A percentile compares a stretch with the other conserved stretches of the same genome.
Conservation (phyloP, 2,888 invertebrate genomes). For the Drosophila borborema region DNA sequence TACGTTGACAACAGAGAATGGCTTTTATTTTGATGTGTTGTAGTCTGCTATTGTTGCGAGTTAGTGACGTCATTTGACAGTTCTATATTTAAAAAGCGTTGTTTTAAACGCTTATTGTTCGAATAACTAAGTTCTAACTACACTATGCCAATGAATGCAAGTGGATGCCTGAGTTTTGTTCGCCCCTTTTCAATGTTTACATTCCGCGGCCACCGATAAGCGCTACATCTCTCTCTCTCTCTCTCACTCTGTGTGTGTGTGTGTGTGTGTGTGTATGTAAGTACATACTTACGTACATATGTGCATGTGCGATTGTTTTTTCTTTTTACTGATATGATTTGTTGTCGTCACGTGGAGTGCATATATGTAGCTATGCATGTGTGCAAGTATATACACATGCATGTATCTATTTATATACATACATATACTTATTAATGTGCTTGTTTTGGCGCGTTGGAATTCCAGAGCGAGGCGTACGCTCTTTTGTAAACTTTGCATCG, state of each 20-base stretch:
- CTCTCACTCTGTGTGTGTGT: conserved; percentile 10
- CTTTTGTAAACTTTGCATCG: conserved; percentile 13
- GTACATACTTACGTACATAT: conserved; percentile 9
- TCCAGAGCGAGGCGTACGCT: conserved; percentile 4
- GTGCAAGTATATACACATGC: not conserved
- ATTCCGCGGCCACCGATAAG: conserved; percentile 51
- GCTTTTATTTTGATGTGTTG: conserved; percentile 25
- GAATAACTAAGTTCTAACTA: conserved; percentile 28
- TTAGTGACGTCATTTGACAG: conserved; percentile 66
- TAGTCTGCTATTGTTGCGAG: conserved; percentile 46
- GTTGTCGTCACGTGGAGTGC: conserved; percentile 56
- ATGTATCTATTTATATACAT: conserved; percentile 1
- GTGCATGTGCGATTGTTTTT: conserved; percentile 25
- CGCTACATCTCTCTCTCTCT: conserved; percentile 4
- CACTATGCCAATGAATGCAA: conserved; percentile 27
- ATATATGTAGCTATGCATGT: conserved; percentile 1
- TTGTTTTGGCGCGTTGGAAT: conserved; percentile 53
- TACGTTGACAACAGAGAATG: conserved; percentile 45
- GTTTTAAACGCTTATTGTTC: conserved; percentile 64
- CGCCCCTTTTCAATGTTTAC: conserved; percentile 60
- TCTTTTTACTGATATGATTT: conserved; percentile 50
- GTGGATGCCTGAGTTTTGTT: conserved; percentile 31
- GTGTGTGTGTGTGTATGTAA: conserved; percentile 1
- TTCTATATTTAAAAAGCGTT: conserved; percentile 66
- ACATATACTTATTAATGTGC: conserved; percentile 12